A percentile compares a stretch with the other conserved stretches of the same genome.
phyloP scores from a whole-genome alignment of 1,140 invertebrate genomes.

The Trialeurodes vaporariorum region DNA sequence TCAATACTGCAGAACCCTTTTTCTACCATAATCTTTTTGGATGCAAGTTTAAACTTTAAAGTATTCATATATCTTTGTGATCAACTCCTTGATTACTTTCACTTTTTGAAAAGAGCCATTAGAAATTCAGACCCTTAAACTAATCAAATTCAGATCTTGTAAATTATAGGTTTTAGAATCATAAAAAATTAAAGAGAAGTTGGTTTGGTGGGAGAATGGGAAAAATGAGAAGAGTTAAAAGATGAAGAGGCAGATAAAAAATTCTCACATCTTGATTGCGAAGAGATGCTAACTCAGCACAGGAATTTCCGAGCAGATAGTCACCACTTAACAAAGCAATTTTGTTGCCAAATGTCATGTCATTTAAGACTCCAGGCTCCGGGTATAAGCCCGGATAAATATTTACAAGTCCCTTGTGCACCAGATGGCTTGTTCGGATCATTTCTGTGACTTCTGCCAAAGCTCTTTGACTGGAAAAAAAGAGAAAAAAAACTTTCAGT shows the following conservation, averaged over 20 bases:
- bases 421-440: slow-evolving; percentile 90
- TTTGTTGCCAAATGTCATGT: slow-evolving; percentile 91
- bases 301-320: slow-evolving; percentile 81
- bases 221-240: slow-evolving; percentile 3
- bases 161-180: neutral
- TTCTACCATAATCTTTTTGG: too few relatives aligned
- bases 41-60: too few relatives aligned
- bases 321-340: slow-evolving; percentile 87
- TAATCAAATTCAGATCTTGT: too few relatives aligned
- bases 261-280: slow-evolving; percentile 52
- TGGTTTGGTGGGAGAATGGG: too few relatives aligned
- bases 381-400: slow-evolving; percentile 46
- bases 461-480: slow-evolving; percentile 57
- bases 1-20: too few relatives aligned
- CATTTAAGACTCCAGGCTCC: slow-evolving; percentile 45
- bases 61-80: too few relatives aligned
- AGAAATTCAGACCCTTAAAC: too few relatives aligned
- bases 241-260: neutral
- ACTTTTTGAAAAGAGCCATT: too few relatives aligned
- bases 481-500: slow-evolving; percentile 11
- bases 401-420: slow-evolving; percentile 85
- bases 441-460: slow-evolving; percentile 94
- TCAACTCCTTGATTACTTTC: too few relatives aligned
- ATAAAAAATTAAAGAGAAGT: slow-evolving; percentile 1
- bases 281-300: slow-evolving; percentile 70